A percentile compares a stretch with the other conserved stretches of the same genome.
phyloP scores from a whole-genome alignment of 2,888 invertebrate species.

The Tetheella fluctuosa region DNA sequence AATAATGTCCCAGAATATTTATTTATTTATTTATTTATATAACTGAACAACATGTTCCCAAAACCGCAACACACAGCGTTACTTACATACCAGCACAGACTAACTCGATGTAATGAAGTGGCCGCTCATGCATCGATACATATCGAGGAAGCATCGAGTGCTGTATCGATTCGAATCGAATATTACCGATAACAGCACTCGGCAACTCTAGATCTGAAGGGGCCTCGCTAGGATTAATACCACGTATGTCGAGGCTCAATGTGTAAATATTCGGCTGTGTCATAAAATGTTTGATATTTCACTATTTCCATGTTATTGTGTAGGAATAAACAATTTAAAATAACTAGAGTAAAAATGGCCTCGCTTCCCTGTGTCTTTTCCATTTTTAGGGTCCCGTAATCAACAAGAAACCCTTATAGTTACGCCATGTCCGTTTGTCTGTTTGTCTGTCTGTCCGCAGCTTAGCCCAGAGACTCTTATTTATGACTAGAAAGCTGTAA shows the following conservation, averaged over 20 bases:
- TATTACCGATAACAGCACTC: constrained; percentile 48
- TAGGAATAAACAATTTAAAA: no score
- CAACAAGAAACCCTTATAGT: no score
- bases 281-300: background rate
- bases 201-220: background rate
- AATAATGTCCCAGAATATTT: no score
- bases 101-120: constrained; percentile 44
- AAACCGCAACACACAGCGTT: background rate
- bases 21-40: no score
- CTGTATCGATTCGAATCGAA: constrained; percentile 43
- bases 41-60: background rate
- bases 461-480: no score
- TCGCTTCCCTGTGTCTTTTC: no score
- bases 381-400: no score
- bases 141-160: constrained; percentile 33
- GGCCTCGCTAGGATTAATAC: background rate
- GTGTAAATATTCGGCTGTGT: background rate
- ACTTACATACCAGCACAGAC: constrained; percentile 9
- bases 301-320: no score
- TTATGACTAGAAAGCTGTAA: no score
- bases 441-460: no score
- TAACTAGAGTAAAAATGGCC: no score
- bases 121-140: constrained; percentile 45
- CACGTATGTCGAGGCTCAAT: background rate
- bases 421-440: no score